Evolutionary conservation across 2,888 invertebrate species (phyloP).

Genomic region (Cosmia trapezina): DNA sequence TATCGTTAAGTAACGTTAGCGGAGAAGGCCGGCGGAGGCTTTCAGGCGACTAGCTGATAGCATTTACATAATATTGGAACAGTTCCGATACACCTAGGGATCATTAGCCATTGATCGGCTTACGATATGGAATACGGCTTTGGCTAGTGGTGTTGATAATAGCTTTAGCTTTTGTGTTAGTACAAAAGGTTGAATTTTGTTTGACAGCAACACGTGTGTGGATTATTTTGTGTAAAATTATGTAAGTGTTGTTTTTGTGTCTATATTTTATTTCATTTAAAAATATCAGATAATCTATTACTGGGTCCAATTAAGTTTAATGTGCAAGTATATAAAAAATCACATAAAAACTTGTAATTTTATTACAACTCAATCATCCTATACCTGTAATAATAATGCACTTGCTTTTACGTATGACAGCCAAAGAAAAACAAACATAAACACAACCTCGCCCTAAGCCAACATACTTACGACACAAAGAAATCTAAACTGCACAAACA

Average conservation of each 20-base stretch:
- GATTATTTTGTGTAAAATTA: neutral
- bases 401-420: neutral
- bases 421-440: slow-evolving; percentile 10
- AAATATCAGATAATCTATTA: neutral
- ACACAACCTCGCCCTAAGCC: slow-evolving; percentile 8
- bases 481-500: slow-evolving; percentile 51
- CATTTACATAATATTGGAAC: slow-evolving; percentile 87
- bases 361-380: too few relatives aligned
- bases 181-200: slow-evolving; percentile 32
- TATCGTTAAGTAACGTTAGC: slow-evolving; percentile 76
- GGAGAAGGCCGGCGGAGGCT: slow-evolving; percentile 75
- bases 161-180: slow-evolving; percentile 44
- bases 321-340: too few relatives aligned
- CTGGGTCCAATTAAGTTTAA: neutral
- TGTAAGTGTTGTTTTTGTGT: neutral
- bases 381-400: neutral
- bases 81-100: slow-evolving; percentile 81
- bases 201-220: slow-evolving; percentile 4
- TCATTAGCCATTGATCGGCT: slow-evolving; percentile 86
- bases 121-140: slow-evolving; percentile 76
- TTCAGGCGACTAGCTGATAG: slow-evolving; percentile 79
- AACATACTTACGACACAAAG: slow-evolving; percentile 50
- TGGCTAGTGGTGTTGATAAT: slow-evolving; percentile 54
- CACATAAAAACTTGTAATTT: neutral
- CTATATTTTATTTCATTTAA: too few relatives aligned